Base-by-base conservation (phyloP, 2,797 vertebrate genomes). In the Enteromius anoplus region DNA sequence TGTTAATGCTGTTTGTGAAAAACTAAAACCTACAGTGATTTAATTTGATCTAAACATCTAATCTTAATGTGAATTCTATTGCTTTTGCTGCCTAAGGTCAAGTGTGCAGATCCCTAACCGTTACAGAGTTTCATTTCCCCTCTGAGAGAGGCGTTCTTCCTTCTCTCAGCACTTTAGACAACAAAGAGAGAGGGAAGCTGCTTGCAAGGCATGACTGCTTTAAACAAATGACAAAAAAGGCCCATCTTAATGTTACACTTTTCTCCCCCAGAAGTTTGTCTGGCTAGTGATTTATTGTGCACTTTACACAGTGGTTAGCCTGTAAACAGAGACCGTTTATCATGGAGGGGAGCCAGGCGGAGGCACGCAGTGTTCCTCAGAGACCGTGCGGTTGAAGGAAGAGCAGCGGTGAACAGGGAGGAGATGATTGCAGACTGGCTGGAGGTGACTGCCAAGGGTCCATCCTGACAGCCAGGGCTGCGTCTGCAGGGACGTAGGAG, bases 291-390 rank as follows among this genome's bases (percentile, higher is more conserved):
- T 91, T 91, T 91, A 91, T 91, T 85, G 88, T 79, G 84, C 88
- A 89, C 90, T 91, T 91, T 91, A 91, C 88, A 88, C 90, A 89
- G 89, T 88, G 90, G 90, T 91, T 91, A 91, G 90, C 90, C 91
- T 88, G 91, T 91, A 91, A 91, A 91, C 91, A 91, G 89, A 84
- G 81, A 88, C 90, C 88, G 90, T 91, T 90, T 85, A 89, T 91
- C 91, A 90, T 70, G 53, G 84, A 80, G 73, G 55, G 78, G 85
- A 79, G 69, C 80, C 69, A 78, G 85, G 64, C 69, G 34, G 84
- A 86, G 80, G 76, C 85, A 62, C 47, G 80, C 83, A 45, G 84
- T 55, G 60, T 80, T 88, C 85, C 89, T 90, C 84, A 75, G 89
- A 90, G 90, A 85, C 84, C 23, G 11, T 9, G 78, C 19, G 15